A percentile compares a stretch with the other conserved stretches of the same genome.
phyloP scores from a whole-genome alignment of 92 coral and sea anemone species.

The Bergia puertoricense region DNA sequence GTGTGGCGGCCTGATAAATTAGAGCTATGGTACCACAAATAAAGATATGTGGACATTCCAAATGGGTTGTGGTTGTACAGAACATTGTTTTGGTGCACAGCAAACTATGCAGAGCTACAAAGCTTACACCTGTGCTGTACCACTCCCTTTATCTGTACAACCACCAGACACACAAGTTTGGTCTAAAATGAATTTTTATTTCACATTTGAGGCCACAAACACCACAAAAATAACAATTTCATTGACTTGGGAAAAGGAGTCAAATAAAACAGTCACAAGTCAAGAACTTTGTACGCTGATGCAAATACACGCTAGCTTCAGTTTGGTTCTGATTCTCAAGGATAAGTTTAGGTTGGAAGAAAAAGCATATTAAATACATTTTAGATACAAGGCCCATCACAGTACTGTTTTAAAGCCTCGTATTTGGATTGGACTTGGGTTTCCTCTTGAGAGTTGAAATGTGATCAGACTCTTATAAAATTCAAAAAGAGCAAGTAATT shows the following conservation, averaged over 20 bases:
- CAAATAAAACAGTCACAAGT: not conserved
- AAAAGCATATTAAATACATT: not conserved
- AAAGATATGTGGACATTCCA: conserved; percentile 14
- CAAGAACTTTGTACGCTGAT: not conserved
- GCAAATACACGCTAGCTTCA: not conserved
- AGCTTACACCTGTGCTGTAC: conserved; percentile 50
- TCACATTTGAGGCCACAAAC: conserved; percentile 10
- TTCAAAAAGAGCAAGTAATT: too few relatives aligned
- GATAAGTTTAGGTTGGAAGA: not conserved
- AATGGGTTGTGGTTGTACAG: conserved; percentile 72
- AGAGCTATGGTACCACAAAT: conserved; percentile 31
- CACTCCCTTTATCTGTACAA: conserved; percentile 74
- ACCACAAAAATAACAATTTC: not conserved
- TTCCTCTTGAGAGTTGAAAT: not conserved
- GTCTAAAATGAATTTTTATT: conserved; percentile 26
- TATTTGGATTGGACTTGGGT: not conserved
- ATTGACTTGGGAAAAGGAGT: not conserved
- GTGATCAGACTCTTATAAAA: not conserved
- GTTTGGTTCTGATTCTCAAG: not conserved
- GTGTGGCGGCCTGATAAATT: conserved; percentile 35
- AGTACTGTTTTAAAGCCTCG: not conserved
- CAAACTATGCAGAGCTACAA: conserved; percentile 47
- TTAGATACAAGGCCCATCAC: not conserved
- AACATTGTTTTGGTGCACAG: conserved; percentile 39
- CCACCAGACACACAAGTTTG: conserved; percentile 63